Base-by-base conservation (phyloP, 2,888 invertebrate species). In the Pristionchus mayeri region DNA sequence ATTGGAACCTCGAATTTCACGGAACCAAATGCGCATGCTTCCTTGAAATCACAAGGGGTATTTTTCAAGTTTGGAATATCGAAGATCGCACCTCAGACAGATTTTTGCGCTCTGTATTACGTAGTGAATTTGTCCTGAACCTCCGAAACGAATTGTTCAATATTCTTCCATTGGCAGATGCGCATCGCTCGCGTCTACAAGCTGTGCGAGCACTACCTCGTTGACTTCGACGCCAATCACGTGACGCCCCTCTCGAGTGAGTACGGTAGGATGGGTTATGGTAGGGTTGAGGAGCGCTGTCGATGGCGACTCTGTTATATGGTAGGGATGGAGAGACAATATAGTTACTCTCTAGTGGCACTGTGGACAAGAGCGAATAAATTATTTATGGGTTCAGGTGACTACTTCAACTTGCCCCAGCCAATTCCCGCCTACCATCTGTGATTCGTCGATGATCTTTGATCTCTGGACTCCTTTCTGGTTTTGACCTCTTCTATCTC, bases 201-300 rank as follows among this genome's bases (percentile, higher is more conserved):
- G 34, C 86, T 86, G 16, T 90, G 90, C 60, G 87, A 86, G 24
- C 87, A 89, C 48, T 90, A 90, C 84, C 85, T 90, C 18, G 87
- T 89, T 24, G 90, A 90, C 85, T 89, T 88, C 40, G 90, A 90
- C 71, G 88, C 90, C 6, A 89, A 85, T 40, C 90, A 90, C 85
- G 89, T 89, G 9, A 86, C 87, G 30, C 90, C 90, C 1, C 85
- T 90, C 27, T 75, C 76, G 30, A 52, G 84, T 75, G 44, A 54
- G 52, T 57, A 44, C 34, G 44, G 34, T 40, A n/a, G 24, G 24
- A 30, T 9, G 60, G 60, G 21, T 13, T 52, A 52, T 21, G 34
- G 63, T 63, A 63, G 63, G 1, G 11, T 24, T 27, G 57, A 13
- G 21, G 57, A 16, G 30, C 30, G 57, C 27, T 60, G 16, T 24